A percentile compares a stretch with the other conserved stretches of the same genome.
phyloP scores from a whole-genome alignment of 2,888 invertebrate species.

The Ectemnius lituratus region DNA sequence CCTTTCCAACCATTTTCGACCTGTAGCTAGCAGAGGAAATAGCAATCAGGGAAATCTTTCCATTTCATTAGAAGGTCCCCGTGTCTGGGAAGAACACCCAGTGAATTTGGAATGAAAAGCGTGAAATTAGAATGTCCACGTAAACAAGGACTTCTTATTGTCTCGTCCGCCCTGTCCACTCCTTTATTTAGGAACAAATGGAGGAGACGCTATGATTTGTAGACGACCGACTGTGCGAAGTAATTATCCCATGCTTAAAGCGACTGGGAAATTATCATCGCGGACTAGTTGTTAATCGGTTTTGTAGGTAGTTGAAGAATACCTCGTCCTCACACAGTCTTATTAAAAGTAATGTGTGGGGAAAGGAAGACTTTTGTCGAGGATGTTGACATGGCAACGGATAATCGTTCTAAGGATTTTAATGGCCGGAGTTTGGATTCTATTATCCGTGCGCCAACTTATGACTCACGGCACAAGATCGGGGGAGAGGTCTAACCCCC shows the following conservation, averaged over 20 bases:
- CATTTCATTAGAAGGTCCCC: slow-evolving; percentile 31
- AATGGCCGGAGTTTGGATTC: slow-evolving; percentile 57
- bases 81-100: no score
- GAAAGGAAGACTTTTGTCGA: slow-evolving; percentile 49
- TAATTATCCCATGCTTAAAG: no score
- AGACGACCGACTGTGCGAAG: background rate
- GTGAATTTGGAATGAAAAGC: slow-evolving; percentile 11
- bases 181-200: slow-evolving; percentile 12
- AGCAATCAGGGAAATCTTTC: slow-evolving; percentile 19
- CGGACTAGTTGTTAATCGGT: no score
- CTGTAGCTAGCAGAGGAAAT: slow-evolving; percentile 21
- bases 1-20: slow-evolving; percentile 25
- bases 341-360: background rate
- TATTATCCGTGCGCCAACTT: slow-evolving; percentile 59
- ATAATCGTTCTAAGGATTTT: slow-evolving; percentile 48
- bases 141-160: background rate
- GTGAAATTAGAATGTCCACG: slow-evolving; percentile 21
- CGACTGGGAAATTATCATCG: no score
- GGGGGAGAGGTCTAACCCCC: slow-evolving; percentile 20
- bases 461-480: slow-evolving; percentile 51
- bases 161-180: background rate
- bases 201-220: slow-evolving; percentile 11
- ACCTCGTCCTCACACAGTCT: no score
- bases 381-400: slow-evolving; percentile 29
- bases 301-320: no score